Conservation (phyloP, 2,888 invertebrate species). For the Siphonodentalium dalli region DNA sequence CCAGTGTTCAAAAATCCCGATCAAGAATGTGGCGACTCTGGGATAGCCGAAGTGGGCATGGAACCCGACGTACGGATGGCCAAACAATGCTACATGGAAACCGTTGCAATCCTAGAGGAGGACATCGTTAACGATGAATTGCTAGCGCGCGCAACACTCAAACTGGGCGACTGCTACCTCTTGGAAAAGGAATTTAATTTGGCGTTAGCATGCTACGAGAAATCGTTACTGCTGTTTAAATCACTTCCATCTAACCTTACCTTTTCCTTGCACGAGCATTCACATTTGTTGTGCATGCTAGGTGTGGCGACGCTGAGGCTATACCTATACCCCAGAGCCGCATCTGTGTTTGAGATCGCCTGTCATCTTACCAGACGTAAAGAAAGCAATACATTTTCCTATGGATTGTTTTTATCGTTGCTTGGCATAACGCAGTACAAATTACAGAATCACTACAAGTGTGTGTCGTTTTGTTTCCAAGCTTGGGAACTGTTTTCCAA, state of each 20-base stretch:
- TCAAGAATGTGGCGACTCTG: slow-evolving; percentile 22
- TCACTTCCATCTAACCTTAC: slow-evolving; percentile 46
- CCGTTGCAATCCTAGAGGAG: slow-evolving; percentile 50
- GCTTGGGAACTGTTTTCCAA: slow-evolving; percentile 59
- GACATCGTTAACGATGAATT: slow-evolving; percentile 43
- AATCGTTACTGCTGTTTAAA: slow-evolving; percentile 53
- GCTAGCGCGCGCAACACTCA: slow-evolving; percentile 51
- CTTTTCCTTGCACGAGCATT: slow-evolving; percentile 53
- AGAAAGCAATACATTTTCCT: slow-evolving; percentile 45
- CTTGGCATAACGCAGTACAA: slow-evolving; percentile 59
- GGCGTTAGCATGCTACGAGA: slow-evolving; percentile 58
- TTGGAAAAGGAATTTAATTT: slow-evolving; percentile 58
- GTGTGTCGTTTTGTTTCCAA: slow-evolving; percentile 59
- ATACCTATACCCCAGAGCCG: slow-evolving; percentile 60
- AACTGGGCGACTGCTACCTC: slow-evolving; percentile 60
- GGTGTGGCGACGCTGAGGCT: slow-evolving; percentile 61
- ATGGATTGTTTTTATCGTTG: slow-evolving; percentile 57
- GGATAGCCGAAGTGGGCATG: slow-evolving; percentile 40
- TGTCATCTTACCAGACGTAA: slow-evolving; percentile 58
- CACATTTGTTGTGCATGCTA: slow-evolving; percentile 61
- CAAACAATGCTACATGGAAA: slow-evolving; percentile 55
- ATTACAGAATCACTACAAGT: slow-evolving; percentile 60
- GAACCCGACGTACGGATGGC: slow-evolving; percentile 60
- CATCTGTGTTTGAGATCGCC: slow-evolving; percentile 59
- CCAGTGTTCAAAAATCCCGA: too few relatives aligned